A percentile compares a stretch with the other conserved stretches of the same genome.
These are phyloP conservation scores for Danionella cerebrum DNA, from an alignment of 2,113 vertebrate genomes.

Conservation along the genomic window DNA sequence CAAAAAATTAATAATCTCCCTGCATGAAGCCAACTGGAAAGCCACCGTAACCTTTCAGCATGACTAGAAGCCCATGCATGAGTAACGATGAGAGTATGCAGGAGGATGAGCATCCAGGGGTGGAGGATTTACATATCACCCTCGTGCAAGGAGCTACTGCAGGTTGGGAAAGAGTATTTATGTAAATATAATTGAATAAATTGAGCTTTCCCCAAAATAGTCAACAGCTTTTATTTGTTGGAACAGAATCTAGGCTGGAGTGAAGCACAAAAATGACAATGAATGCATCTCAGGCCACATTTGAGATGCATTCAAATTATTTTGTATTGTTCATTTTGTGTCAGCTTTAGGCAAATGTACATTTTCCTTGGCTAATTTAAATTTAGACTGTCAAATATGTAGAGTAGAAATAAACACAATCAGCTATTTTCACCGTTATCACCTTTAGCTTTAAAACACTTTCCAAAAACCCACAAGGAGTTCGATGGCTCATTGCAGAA, in stretches of 20 bases:
- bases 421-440: too few relatives aligned
- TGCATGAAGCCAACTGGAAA: conserved; percentile 7
- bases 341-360: background rate
- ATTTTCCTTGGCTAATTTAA: conserved; percentile 9
- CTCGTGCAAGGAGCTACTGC: conserved; percentile 25
- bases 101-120: background rate
- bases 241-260: conserved; percentile 29
- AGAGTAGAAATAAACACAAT: background rate
- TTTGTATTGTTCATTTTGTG: background rate
- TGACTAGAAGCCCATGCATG: background rate
- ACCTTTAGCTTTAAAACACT: background rate
- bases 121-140: conserved; percentile 11
- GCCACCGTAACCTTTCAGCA: conserved; percentile 12
- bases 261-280: too few relatives aligned
- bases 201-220: conserved; percentile 33
- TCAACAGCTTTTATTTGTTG: conserved; percentile 38
- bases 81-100: background rate
- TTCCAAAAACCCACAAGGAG: background rate
- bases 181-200: conserved; percentile 45
- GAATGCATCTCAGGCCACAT: background rate
- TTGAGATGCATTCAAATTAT: background rate
- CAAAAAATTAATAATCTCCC: conserved; percentile 18
- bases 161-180: conserved; percentile 34
- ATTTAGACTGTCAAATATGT: background rate
- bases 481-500: background rate